Conservation (phyloP, 2,113 vertebrate genomes). For the Tetrao urogallus region DNA sequence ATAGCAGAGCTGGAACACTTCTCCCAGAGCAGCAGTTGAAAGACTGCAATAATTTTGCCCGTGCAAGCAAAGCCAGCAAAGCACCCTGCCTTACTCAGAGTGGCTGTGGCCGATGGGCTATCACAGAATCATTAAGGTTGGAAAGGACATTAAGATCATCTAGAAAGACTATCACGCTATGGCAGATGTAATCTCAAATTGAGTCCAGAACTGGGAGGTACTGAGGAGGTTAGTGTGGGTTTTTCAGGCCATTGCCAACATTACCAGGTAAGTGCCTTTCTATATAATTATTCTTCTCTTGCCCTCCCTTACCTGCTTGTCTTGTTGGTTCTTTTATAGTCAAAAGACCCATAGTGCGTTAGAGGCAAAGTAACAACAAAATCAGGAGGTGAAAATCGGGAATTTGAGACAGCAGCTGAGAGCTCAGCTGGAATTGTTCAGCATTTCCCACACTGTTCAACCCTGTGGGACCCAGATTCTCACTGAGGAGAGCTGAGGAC, state of each 20-base stretch:
- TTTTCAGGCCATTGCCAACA: background rate
- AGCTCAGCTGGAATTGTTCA: background rate
- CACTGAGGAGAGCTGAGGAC: background rate
- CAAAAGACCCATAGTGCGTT: background rate
- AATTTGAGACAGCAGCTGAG: background rate
- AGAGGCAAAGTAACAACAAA: background rate
- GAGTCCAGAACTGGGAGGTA: background rate
- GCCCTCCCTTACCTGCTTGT: background rate
- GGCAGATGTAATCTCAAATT: background rate
- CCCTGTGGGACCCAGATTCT: background rate
- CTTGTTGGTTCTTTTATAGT: background rate
- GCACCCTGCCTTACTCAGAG: background rate
- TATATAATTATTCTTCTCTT: background rate
- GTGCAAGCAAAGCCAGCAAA: background rate
- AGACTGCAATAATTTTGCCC: background rate
- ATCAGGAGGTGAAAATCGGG: background rate
- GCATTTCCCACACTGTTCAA: background rate
- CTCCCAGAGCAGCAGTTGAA: background rate
- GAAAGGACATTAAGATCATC: too few relatives aligned
- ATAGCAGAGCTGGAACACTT: background rate
- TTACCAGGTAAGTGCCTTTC: background rate
- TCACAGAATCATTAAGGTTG: too few relatives aligned
- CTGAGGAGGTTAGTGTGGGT: background rate
- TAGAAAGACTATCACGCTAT: too few relatives aligned
- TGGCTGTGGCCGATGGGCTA: background rate